These are phyloP conservation scores for Dipodomys ordii DNA, from an alignment of 2,113 vertebrate genomes.

Conservation along the genomic window DNA sequence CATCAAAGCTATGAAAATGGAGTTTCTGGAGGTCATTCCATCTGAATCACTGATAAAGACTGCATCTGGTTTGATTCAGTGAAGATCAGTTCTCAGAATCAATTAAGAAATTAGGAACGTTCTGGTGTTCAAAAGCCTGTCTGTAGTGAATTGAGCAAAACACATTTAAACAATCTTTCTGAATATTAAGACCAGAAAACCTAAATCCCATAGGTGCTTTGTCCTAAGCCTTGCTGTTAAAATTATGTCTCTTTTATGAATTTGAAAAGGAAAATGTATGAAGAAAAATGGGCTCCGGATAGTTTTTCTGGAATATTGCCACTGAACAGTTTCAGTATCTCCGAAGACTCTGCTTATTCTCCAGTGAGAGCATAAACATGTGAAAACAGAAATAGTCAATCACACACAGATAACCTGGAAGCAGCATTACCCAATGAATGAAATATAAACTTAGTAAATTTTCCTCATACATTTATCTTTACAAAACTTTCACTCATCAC, in stretches of 20 bases:
- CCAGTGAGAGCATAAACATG: neutral
- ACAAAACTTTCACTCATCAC: neutral
- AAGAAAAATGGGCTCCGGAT: neutral
- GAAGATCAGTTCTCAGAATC: slow-evolving; percentile 46
- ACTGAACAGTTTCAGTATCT: neutral
- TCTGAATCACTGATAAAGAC: slow-evolving; percentile 62
- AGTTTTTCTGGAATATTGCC: neutral
- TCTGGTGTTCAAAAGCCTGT: neutral
- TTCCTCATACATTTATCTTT: neutral
- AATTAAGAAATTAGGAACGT: slow-evolving; percentile 69
- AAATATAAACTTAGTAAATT: neutral
- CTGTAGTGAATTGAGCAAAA: slow-evolving; percentile 67
- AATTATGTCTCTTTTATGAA: neutral
- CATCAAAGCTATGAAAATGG: slow-evolving; percentile 54
- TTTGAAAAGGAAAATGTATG: neutral
- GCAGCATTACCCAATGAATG: neutral
- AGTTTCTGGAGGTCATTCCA: slow-evolving; percentile 35
- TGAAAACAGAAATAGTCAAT: neutral
- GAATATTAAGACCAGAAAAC: neutral
- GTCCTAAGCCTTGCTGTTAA: neutral
- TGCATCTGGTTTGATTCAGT: slow-evolving; percentile 41
- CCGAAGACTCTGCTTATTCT: neutral
- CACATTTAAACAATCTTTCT: slow-evolving; percentile 54
- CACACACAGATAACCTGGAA: neutral
- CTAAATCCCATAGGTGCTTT: neutral